Percentiles rank a stretch among this genome's conserved stretches.
Conservation (phyloP, 2,797 vertebrate genomes). For the Enteromius anoplus region DNA sequence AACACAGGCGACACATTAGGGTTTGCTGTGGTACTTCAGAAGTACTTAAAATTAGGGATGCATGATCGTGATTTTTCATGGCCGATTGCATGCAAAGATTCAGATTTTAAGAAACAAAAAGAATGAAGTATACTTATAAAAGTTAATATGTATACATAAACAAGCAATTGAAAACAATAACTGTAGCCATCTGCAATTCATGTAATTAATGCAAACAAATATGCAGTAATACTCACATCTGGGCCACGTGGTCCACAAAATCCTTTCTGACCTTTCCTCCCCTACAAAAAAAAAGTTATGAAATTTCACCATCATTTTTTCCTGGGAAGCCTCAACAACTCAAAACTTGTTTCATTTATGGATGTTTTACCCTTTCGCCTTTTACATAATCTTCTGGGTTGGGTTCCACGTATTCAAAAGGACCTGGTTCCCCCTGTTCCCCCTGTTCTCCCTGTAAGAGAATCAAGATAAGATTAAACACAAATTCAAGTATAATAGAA, state of each 20-base stretch:
- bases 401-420: conserved; percentile 41
- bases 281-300: conserved; percentile 14
- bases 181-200: too few relatives aligned
- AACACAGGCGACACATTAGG: neutral
- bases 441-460: conserved; percentile 21
- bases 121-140: too few relatives aligned
- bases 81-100: too few relatives aligned
- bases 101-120: too few relatives aligned
- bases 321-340: neutral
- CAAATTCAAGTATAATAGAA: neutral
- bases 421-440: neutral
- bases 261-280: conserved; percentile 19
- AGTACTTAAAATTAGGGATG: neutral
- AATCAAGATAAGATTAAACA: neutral
- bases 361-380: conserved; percentile 18
- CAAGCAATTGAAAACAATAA: too few relatives aligned
- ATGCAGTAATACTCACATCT: neutral
- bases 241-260: neutral
- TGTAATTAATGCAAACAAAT: too few relatives aligned
- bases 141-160: too few relatives aligned
- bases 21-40: neutral
- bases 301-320: neutral
- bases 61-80: too few relatives aligned
- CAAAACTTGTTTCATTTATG: neutral
- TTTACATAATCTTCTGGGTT: conserved; percentile 26